A percentile compares a stretch with the other conserved stretches of the same genome.
Evolutionary conservation across 2,113 vertebrate genomes (phyloP).

Genomic region (Propithecus coquereli): DNA sequence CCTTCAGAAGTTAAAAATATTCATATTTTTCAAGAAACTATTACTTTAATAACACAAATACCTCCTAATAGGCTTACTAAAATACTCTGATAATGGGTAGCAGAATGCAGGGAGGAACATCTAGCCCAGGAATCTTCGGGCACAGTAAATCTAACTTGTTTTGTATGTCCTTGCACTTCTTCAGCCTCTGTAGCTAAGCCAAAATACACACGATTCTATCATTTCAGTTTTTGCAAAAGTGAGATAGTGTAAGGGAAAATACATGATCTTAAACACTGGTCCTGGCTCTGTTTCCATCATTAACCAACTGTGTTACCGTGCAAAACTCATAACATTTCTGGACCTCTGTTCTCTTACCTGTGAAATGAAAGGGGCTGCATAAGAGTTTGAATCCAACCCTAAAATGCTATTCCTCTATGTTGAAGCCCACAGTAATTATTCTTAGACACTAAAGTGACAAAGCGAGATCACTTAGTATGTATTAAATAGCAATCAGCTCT

Average conservation of each 20-base stretch:
- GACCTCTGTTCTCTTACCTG: neutral
- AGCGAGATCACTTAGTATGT: neutral
- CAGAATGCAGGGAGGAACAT: neutral
- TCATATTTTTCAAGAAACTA: conserved; percentile 6
- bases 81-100: neutral
- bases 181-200: neutral
- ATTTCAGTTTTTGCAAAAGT: neutral
- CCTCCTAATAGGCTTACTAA: neutral
- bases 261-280: neutral
- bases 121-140: neutral
- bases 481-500: neutral
- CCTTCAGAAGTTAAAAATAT: conserved; percentile 18
- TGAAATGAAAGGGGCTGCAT: neutral
- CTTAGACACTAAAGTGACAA: neutral
- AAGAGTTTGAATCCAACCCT: neutral
- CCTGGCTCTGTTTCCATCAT: neutral
- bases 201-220: neutral
- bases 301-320: neutral
- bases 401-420: neutral
- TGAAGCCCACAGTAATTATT: neutral
- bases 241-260: neutral
- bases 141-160: neutral
- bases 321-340: neutral
- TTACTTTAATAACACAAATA: conserved; percentile 2
- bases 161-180: neutral